Evolutionary conservation across 1,140 invertebrate species (phyloP).

Genomic region (Portunus trituberculatus): DNA sequence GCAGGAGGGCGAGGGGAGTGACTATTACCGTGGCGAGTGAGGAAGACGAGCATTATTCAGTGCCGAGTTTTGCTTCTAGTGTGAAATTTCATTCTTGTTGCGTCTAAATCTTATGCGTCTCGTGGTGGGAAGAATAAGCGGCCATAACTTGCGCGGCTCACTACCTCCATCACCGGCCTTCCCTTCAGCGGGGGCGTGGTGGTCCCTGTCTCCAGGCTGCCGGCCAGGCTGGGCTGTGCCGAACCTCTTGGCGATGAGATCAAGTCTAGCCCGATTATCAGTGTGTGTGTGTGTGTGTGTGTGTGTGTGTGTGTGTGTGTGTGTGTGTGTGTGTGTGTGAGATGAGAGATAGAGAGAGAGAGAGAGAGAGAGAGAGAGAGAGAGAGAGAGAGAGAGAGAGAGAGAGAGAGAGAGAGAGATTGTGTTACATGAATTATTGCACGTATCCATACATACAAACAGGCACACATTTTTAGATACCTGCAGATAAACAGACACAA

Average conservation of each 20-base stretch:
- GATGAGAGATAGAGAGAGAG: background rate
- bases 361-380: constrained; percentile 34
- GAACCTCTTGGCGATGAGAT: background rate
- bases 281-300: background rate
- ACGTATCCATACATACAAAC: too few species aligned
- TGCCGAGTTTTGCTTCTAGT: background rate
- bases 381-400: constrained; percentile 20
- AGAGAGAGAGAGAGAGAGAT: constrained; percentile 11
- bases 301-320: too few species aligned
- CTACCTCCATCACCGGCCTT: background rate
- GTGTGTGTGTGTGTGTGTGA: background rate
- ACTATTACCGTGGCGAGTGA: background rate
- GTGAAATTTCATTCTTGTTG: background rate
- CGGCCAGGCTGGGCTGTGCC: background rate
- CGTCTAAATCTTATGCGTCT: background rate
- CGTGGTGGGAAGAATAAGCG: background rate
- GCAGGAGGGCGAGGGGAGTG: background rate
- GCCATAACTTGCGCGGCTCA: too few species aligned
- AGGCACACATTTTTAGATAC: too few species aligned
- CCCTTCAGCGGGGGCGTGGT: background rate
- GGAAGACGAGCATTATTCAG: background rate
- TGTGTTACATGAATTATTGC: too few species aligned
- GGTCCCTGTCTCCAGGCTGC: background rate
- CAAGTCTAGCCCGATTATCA: background rate
- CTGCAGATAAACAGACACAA: background rate